These are phyloP conservation scores for Parapsyche elsis DNA, from an alignment of 1,140 invertebrate species.

Conservation along the genomic window DNA sequence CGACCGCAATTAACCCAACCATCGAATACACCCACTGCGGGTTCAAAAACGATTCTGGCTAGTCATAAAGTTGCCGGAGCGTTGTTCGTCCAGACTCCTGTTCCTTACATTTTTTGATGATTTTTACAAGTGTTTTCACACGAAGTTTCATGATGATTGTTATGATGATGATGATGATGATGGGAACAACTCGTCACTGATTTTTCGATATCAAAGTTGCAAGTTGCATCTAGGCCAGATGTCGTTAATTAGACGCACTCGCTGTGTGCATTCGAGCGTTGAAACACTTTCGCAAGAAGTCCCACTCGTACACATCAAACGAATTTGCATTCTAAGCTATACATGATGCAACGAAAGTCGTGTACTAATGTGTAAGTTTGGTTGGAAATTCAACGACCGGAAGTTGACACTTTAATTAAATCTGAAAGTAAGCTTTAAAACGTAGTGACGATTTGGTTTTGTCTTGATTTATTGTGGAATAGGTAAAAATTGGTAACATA, in stretches of 20 bases:
- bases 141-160: too few species aligned
- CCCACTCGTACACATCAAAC: too few species aligned
- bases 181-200: not conserved
- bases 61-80: not conserved
- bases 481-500: too few species aligned
- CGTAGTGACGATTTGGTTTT: too few species aligned
- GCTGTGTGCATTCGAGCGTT: not conserved
- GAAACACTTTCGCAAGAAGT: not conserved
- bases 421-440: too few species aligned
- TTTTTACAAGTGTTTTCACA: not conserved
- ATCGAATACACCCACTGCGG: not conserved
- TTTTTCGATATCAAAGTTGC: slow-evolving; percentile 5
- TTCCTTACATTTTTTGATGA: not conserved
- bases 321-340: too few species aligned
- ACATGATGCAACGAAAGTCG: too few species aligned
- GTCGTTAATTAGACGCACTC: slow-evolving; percentile 16
- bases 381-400: too few species aligned
- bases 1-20: not conserved
- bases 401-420: too few species aligned
- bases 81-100: too few species aligned
- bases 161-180: not conserved
- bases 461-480: too few species aligned
- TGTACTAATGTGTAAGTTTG: too few species aligned
- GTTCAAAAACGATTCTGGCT: not conserved
- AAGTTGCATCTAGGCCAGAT: slow-evolving; percentile 27